Evolutionary conservation across 2,888 invertebrate species (phyloP).

Genomic region (Acholoe squamosa): DNA sequence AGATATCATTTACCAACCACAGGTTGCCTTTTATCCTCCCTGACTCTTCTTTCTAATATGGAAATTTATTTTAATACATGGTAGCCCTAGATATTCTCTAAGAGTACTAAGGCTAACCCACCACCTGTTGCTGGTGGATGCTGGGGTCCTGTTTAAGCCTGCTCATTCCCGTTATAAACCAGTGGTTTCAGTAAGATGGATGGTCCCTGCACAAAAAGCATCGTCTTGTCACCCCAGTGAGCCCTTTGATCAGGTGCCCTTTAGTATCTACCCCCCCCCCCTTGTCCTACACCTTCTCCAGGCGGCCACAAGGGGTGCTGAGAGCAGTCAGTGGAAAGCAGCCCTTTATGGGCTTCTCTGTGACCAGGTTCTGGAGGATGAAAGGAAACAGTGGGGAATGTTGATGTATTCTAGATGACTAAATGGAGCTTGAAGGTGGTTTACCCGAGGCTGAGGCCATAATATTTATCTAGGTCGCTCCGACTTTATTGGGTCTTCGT

Average conservation of each 20-base stretch:
- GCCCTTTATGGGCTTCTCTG: background rate
- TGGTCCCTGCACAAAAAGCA: background rate
- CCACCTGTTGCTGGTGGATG: constrained; percentile 28
- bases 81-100: no score
- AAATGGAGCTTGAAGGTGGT: no score
- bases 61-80: no score
- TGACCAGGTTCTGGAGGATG: background rate
- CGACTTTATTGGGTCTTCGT: background rate
- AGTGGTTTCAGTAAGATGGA: constrained; percentile 2
- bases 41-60: no score
- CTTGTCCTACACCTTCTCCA: background rate
- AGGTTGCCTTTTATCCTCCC: no score
- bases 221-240: background rate
- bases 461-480: background rate
- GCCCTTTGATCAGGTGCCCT: background rate
- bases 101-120: background rate
- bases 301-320: constrained; percentile 7
- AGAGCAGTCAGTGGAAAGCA: background rate
- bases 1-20: no score
- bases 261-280: background rate
- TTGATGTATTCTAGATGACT: no score
- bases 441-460: no score
- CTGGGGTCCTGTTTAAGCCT: background rate
- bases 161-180: background rate
- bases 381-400: background rate